Evolutionary conservation across 2,113 vertebrate species (phyloP), one percentile per base, ranked within the genome.

Genomic region (Turnix velox): DNA sequence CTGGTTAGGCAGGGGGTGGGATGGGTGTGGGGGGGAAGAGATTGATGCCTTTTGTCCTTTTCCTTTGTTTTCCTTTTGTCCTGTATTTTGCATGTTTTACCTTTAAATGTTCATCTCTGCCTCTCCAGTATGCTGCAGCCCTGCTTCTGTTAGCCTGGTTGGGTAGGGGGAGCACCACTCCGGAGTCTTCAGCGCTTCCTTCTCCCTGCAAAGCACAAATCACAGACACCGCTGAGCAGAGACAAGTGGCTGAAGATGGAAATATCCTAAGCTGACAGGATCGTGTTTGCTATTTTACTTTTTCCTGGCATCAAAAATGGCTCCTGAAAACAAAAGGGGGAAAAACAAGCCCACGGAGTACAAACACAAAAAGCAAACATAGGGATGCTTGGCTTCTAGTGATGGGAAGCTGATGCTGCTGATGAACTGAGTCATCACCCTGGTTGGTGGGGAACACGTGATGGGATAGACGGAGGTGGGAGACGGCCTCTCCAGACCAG

Each of bases 361-460:
- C 1, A 5, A 57, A 45, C 7, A 31, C 23, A 22, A 40, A 71
- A 58, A 55, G n/a, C 49, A 75, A n/a, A 77, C 3, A 27, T 0
- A 2, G 19, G 39, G 18, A 49, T 24, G 45, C n/a, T 79, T 75
- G 23, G 25, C 69, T 71, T 42, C 42, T 37, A 59, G n/a, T 0
- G 0, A 31, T 46, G 65, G 57, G 54, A 84, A n/a, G 30, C 28
- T 65, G 20, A 31, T 62, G n/a, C 19, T 75, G 76, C 68, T 3
- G 2, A 65, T 23, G 28, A 68, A 51, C 68, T 93, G 83, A 90
- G 40, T 45, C 82, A 63, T 12, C 1, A 0, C 27, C 62, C 65
- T 0, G 3, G 54, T 28, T 1, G 3, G 35, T 1, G 1, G 73
- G 52, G 71, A 55, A 59, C 49, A 62, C 7, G 2, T 2, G 23